Evolutionary conservation across 1,140 invertebrate species (phyloP), one percentile per base, ranked within the genome.

Genomic region (Apis mellifera): DNA sequence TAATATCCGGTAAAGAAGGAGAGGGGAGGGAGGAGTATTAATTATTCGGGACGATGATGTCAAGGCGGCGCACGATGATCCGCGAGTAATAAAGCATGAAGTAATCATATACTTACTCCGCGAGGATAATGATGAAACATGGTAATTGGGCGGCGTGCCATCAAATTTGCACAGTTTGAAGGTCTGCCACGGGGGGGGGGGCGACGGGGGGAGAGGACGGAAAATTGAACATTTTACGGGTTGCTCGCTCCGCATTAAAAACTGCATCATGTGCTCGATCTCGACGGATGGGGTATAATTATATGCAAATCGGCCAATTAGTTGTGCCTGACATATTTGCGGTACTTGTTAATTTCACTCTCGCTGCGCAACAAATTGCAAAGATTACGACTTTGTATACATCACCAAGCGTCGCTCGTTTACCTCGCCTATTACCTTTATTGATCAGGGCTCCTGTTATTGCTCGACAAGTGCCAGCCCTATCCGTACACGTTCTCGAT

Each of bases 221-320:
- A 88, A 86, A 87, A 87, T 86, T 81, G 80, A 84, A 78, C 86
- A 80, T 85, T 88, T 88, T 87, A 87, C 85, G 80, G 86, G 78
- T 81, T 78, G 83, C 70, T 84, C 83, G 86, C 78, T 87, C 74
- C 75, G 65, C 78, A 84, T 88, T 88, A 84, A 85, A 88, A 87
- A 87, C 71, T 76, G 65, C 85, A 78, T 86, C 75, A 64, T 78
- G 54, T 79, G 86, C 70, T 70, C 86, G 83, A 82, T 88, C 86
- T 82, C 86, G 85, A 87, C 76, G 82, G 84, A 85, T 85, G 59
- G 32, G 64, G 76, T 82, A 76, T 87, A 87, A 88, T 88, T 87
- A 87, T 83, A 88, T 88, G 87, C 79, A 88, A 88, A 88, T 88
- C 70, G 84, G 62, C 79, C 86, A 88, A 88, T 88, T 88, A 87